These are phyloP conservation scores for Chascanopsetta lugubris DNA, from an alignment of 2,113 vertebrate genomes.

Conservation along the genomic window DNA sequence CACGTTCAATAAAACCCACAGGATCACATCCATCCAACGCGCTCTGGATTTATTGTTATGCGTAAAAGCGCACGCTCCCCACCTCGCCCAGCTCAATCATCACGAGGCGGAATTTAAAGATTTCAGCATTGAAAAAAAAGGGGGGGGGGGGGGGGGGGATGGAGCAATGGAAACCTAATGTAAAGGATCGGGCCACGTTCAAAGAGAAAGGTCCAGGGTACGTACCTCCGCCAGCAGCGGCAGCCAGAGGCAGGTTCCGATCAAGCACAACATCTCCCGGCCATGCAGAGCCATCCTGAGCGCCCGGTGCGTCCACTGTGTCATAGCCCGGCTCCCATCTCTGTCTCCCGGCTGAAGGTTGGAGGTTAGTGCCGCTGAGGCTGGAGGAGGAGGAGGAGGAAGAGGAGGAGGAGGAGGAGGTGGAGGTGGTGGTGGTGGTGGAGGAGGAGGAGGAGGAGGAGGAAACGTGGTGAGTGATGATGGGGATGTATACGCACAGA, in stretches of 20 bases:
- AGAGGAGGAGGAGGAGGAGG: conserved; percentile 22
- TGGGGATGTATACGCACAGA: conserved; percentile 38
- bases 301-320: conserved; percentile 60
- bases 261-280: conserved; percentile 75
- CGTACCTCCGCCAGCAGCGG: conserved; percentile 77
- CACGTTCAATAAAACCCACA: not conserved
- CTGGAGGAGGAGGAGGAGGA: conserved; percentile 8
- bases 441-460: conserved; percentile 9
- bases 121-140: no score
- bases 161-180: no score
- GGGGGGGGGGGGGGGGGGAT: no score
- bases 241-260: conserved; percentile 76
- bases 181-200: conserved; percentile 40
- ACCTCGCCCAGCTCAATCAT: not conserved
- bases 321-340: conserved; percentile 74
- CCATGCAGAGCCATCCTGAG: conserved; percentile 75
- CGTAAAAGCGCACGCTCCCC: not conserved
- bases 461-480: conserved; percentile 31
- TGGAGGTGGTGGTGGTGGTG: conserved; percentile 2
- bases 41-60: not conserved
- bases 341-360: conserved; percentile 51
- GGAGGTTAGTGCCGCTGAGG: conserved; percentile 11
- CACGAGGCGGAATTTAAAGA: no score
- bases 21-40: not conserved
- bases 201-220: conserved; percentile 3